A percentile compares a stretch with the other conserved stretches of the same genome.
Conservation (phyloP, 2,888 invertebrate species). For the Tachina lurida region DNA sequence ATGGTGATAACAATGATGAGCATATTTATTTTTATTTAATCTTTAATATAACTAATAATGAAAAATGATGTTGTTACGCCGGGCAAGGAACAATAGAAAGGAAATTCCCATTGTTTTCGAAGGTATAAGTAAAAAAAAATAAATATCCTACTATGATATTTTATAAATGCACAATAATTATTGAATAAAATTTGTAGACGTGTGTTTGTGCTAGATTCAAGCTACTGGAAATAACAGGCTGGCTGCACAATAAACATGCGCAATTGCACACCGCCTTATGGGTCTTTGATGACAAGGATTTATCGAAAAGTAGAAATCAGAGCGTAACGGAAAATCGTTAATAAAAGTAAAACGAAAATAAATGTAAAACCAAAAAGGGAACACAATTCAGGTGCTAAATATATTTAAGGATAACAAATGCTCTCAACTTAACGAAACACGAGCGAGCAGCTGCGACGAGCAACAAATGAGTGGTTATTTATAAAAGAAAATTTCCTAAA, state of each 20-base stretch:
- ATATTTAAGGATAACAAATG: conserved; percentile 28
- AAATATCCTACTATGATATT: conserved; percentile 41
- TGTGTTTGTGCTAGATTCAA: conserved; percentile 20
- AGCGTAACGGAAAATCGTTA: conserved; percentile 59
- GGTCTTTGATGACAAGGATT: conserved; percentile 33
- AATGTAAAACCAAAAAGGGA: conserved; percentile 17
- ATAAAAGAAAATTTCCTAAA: background rate
- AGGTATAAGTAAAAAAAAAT: conserved; percentile 18
- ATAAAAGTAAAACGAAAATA: conserved; percentile 28
- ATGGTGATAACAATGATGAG: conserved; percentile 57
- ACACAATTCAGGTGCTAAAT: conserved; percentile 62
- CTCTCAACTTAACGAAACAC: conserved; percentile 66
- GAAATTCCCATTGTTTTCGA: conserved; percentile 63
- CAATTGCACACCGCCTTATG: conserved; percentile 58
- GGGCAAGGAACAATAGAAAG: conserved; percentile 20
- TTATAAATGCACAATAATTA: conserved; percentile 40
- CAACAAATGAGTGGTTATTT: conserved; percentile 5
- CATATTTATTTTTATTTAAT: conserved; percentile 31
- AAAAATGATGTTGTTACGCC: conserved; percentile 53
- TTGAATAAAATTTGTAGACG: background rate
- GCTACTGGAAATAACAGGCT: conserved; percentile 57
- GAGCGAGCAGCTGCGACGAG: conserved; percentile 36
- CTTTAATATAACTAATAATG: background rate
- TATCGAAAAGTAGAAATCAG: conserved; percentile 62
- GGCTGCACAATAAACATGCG: conserved; percentile 66